phyloP scores from a whole-genome alignment of 1,140 invertebrate species.

The Heliconius hewitsoni region DNA sequence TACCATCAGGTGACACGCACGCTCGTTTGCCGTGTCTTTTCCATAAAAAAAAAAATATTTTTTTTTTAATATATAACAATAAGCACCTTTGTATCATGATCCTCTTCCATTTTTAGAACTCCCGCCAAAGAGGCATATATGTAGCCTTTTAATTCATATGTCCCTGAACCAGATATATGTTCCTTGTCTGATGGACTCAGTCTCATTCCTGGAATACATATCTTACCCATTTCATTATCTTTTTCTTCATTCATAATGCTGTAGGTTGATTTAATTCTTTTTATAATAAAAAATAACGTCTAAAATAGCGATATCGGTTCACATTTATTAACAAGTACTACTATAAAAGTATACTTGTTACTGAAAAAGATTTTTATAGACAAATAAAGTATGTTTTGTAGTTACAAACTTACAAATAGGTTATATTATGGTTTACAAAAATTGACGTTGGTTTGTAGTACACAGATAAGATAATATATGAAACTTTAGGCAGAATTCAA shows the following conservation, averaged over 20 bases:
- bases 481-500: background rate
- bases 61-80: background rate
- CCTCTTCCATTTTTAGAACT: constrained; percentile 82
- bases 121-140: constrained; percentile 92
- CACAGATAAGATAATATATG: background rate
- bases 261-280: background rate
- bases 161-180: constrained; percentile 87
- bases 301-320: background rate
- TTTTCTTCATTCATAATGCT: constrained; percentile 49
- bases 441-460: background rate
- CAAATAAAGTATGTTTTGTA: background rate
- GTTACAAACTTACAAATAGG: background rate
- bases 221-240: constrained; percentile 57
- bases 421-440: constrained; percentile 13
- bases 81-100: constrained; percentile 84
- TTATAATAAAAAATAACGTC: background rate
- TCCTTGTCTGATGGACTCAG: constrained; percentile 86
- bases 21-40: too few species aligned
- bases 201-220: constrained; percentile 86
- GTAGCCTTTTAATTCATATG: constrained; percentile 91
- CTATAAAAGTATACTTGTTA: background rate
- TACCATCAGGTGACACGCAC: too few species aligned
- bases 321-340: background rate
- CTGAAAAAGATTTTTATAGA: background rate
- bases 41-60: too few species aligned